These are phyloP conservation scores for Saccostrea cuccullata DNA, from an alignment of 1,140 invertebrate genomes.

Conservation along the genomic window DNA sequence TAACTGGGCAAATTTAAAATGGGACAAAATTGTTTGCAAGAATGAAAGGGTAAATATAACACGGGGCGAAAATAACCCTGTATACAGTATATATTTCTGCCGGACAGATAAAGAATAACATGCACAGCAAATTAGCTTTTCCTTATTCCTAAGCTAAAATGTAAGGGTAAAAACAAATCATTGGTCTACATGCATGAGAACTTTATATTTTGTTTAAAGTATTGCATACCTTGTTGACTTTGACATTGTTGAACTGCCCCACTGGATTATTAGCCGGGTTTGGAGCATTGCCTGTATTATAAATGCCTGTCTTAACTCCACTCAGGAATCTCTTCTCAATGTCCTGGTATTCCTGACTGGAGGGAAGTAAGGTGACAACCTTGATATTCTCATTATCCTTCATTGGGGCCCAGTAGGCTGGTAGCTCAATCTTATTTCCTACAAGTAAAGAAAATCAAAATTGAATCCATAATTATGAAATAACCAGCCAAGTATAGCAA, in stretches of 20 bases:
- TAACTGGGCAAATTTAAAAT: too few relatives aligned
- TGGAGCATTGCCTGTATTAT: background rate
- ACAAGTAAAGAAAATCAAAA: background rate
- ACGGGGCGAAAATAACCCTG: too few relatives aligned
- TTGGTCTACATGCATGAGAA: too few relatives aligned
- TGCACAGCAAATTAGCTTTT: too few relatives aligned
- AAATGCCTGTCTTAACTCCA: constrained; percentile 40
- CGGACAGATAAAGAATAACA: too few relatives aligned
- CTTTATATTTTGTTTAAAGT: too few relatives aligned
- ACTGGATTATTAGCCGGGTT: background rate
- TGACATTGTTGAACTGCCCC: constrained; percentile 40
- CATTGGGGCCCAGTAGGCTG: constrained; percentile 41
- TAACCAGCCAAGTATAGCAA: background rate
- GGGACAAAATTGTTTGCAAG: too few relatives aligned
- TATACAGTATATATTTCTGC: too few relatives aligned
- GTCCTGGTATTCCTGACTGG: constrained; percentile 35
- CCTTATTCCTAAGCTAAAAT: too few relatives aligned
- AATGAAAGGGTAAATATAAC: too few relatives aligned
- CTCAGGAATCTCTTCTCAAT: constrained; percentile 38
- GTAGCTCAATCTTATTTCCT: constrained; percentile 35
- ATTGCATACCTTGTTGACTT: constrained; percentile 24
- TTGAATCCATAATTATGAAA: background rate
- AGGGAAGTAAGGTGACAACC: constrained; percentile 16
- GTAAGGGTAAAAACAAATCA: too few relatives aligned
- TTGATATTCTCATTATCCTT: constrained; percentile 42